Evolutionary conservation across 2,113 vertebrate species (phyloP).

Genomic region (Antechinus flavipes): DNA sequence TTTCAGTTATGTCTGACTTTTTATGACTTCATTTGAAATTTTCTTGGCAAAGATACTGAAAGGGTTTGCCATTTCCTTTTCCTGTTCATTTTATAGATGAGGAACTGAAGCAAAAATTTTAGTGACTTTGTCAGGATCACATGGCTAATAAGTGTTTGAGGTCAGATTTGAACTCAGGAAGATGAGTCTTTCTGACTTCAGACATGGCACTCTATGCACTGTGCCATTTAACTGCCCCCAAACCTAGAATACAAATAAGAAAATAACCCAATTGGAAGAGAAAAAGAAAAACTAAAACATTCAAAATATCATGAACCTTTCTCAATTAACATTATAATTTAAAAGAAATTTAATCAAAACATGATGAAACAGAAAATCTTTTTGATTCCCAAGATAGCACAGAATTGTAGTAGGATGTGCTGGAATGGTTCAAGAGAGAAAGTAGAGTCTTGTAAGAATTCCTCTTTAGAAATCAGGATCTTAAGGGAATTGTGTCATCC

Average conservation of each 20-base stretch:
- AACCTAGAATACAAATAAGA: background rate
- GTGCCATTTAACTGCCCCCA: background rate
- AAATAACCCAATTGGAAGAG: background rate
- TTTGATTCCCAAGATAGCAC: background rate
- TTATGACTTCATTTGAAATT: background rate
- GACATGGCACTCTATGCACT: background rate
- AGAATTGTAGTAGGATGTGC: background rate
- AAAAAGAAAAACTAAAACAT: background rate
- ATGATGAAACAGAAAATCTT: background rate
- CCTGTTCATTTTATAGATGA: background rate
- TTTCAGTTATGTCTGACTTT: background rate
- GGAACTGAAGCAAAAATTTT: background rate
- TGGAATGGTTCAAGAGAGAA: background rate
- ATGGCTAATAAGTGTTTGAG: background rate
- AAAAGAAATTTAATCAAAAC: background rate
- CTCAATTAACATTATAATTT: background rate
- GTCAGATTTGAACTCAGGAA: background rate
- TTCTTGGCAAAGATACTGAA: background rate
- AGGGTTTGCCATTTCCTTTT: background rate
- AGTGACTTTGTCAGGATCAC: background rate
- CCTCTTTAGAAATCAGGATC: background rate
- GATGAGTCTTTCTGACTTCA: background rate
- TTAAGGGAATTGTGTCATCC: background rate
- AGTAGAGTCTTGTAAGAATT: background rate
- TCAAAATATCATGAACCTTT: background rate